Conservation (phyloP, 53 echinoderm and acorn worm species). For the Echinarachnius parma region DNA sequence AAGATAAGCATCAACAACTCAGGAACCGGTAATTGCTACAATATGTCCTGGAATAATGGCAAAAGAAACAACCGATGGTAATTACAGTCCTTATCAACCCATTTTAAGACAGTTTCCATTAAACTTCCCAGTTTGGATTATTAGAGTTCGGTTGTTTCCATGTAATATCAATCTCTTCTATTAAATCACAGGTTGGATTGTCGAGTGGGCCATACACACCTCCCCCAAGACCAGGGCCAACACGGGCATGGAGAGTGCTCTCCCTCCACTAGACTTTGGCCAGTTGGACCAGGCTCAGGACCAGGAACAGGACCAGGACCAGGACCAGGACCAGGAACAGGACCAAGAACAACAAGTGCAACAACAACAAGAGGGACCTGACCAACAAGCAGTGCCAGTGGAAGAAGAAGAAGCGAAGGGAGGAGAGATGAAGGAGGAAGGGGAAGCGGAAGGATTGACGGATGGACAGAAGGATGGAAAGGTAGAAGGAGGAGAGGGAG, state of each 20-base stretch:
- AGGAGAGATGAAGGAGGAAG: conserved; percentile 1
- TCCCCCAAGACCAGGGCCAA: conserved; percentile 59
- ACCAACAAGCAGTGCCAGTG: neutral
- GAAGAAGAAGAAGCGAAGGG: conserved; percentile 6
- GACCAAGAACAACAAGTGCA: neutral
- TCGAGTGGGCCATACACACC: conserved; percentile 93
- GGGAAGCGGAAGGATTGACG: conserved; percentile 18
- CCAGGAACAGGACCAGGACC: neutral
- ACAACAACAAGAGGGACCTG: neutral
- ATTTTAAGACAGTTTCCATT: no score
- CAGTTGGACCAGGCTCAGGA: neutral
- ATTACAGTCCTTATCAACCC: no score
- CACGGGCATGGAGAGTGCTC: conserved; percentile 53
- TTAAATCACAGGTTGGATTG: conserved; percentile 75
- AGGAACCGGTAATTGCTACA: no score
- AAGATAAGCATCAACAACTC: no score
- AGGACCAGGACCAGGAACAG: neutral
- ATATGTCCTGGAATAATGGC: no score
- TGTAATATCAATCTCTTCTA: neutral
- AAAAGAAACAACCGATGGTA: no score
- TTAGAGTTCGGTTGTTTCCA: no score
- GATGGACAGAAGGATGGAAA: conserved; percentile 42
- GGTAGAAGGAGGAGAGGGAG: conserved; percentile 16
- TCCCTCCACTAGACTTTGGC: conserved; percentile 9
- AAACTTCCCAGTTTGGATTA: no score